Percentiles rank a stretch among this genome's conserved stretches.
These are phyloP conservation scores for Pterocles orientalis DNA, from an alignment of 2,113 vertebrate genomes.

Conservation along the genomic window DNA sequence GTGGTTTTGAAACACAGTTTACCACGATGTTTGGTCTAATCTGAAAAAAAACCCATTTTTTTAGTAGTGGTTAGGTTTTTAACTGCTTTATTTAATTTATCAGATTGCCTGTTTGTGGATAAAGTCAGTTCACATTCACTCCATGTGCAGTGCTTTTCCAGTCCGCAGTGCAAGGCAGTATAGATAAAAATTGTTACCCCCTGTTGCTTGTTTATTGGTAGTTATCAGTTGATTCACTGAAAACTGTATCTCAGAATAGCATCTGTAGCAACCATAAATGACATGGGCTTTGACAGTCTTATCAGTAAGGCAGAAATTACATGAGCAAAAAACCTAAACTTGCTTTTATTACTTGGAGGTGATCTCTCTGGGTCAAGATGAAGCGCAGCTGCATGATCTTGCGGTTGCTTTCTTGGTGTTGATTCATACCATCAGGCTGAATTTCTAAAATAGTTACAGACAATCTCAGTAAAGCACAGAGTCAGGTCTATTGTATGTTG, in stretches of 20 bases:
- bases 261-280: not conserved
- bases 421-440: not conserved
- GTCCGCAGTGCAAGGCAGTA: not conserved
- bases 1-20: not conserved
- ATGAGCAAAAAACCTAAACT: not conserved
- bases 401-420: not conserved
- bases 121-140: not conserved
- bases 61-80: not conserved
- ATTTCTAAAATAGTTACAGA: not conserved
- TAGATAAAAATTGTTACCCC: not conserved
- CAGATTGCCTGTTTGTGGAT: not conserved
- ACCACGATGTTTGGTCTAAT: not conserved
- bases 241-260: not conserved
- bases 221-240: not conserved
- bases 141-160: fast-evolving
- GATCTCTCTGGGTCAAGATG: constrained; percentile 3
- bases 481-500: not conserved
- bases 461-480: not conserved
- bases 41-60: not conserved
- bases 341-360: constrained; percentile 22
- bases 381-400: not conserved
- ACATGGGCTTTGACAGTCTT: not conserved
- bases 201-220: not conserved
- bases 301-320: constrained; percentile 18
- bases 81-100: not conserved